A percentile compares a stretch with the other conserved stretches of the same genome.
Conservation (phyloP, 2,888 invertebrate genomes). For the Bedellia somnulentella region DNA sequence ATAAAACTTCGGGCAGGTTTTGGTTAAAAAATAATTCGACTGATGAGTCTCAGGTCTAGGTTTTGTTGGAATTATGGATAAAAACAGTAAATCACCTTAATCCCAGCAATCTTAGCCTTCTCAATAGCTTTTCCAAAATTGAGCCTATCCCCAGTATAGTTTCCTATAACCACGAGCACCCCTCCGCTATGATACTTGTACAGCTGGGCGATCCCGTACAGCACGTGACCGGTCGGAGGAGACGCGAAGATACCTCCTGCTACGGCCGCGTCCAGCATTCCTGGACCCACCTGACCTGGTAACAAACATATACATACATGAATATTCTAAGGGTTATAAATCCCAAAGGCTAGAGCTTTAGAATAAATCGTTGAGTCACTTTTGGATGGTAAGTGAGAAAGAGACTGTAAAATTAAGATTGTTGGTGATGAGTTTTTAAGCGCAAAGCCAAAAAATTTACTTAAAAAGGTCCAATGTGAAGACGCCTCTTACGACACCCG, state of each 20-base stretch:
- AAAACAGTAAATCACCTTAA: constrained; percentile 36
- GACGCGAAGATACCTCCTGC: constrained; percentile 77
- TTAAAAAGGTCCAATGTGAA: no score
- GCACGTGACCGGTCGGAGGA: constrained; percentile 69
- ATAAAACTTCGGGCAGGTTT: no score
- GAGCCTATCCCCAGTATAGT: constrained; percentile 77
- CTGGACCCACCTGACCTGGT: constrained; percentile 74
- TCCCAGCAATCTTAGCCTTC: constrained; percentile 64
- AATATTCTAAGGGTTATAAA: not conserved
- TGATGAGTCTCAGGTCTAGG: no score
- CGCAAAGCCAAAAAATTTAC: no score
- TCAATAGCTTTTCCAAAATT: constrained; percentile 84
- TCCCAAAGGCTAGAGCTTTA: no score
- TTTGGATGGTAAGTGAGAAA: no score
- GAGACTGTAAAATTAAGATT: no score
- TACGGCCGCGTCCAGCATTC: constrained; percentile 78
- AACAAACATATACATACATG: not conserved
- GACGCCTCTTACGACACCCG: no score
- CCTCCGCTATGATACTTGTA: constrained; percentile 63
- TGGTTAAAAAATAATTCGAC: no score
- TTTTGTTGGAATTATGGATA: no score
- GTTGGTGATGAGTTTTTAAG: no score
- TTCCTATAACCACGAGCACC: constrained; percentile 72
- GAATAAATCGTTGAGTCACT: no score
- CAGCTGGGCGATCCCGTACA: constrained; percentile 65